These are phyloP conservation scores for Asteroscopus sphinx DNA, from an alignment of 2,888 invertebrate species.

Conservation along the genomic window DNA sequence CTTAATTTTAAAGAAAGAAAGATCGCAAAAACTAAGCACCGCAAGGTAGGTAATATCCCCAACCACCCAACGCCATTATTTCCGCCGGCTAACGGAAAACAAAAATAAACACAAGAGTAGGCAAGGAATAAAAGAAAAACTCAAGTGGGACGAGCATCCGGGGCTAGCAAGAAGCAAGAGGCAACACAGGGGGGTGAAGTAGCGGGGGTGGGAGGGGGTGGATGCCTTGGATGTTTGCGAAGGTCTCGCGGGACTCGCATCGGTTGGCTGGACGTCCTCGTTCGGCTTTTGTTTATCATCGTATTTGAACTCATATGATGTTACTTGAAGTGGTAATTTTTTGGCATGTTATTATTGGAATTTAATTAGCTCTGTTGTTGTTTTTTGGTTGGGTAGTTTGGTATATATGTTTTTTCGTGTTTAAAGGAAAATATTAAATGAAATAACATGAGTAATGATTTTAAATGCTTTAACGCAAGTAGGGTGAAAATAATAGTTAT, in stretches of 20 bases:
- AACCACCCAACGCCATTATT: conserved; percentile 80
- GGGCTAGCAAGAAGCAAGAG: conserved; percentile 73
- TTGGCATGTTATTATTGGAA: conserved; percentile 30
- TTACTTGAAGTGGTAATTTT: conserved; percentile 64
- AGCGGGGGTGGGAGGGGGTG: conserved; percentile 53
- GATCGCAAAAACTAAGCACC: background rate
- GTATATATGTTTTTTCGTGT: too few species aligned
- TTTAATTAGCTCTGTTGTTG: conserved; percentile 15
- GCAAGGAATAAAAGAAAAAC: conserved; percentile 87
- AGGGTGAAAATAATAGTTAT: too few species aligned
- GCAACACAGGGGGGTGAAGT: conserved; percentile 48
- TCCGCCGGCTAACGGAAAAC: conserved; percentile 87
- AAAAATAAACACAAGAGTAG: conserved; percentile 88
- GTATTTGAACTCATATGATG: conserved; percentile 74
- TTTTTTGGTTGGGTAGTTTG: conserved; percentile 12
- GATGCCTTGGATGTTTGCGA: conserved; percentile 61
- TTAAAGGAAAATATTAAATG: too few species aligned
- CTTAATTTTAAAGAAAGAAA: too few species aligned
- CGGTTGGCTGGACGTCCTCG: conserved; percentile 67
- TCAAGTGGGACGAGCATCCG: conserved; percentile 87
- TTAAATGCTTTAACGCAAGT: too few species aligned
- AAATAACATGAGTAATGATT: too few species aligned
- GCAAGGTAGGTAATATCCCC: conserved; percentile 60
- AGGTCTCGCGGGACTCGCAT: conserved; percentile 66
- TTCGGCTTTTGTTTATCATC: conserved; percentile 80